These are phyloP conservation scores for Numida meleagris DNA, from an alignment of 2,113 vertebrate species.

Conservation along the genomic window DNA sequence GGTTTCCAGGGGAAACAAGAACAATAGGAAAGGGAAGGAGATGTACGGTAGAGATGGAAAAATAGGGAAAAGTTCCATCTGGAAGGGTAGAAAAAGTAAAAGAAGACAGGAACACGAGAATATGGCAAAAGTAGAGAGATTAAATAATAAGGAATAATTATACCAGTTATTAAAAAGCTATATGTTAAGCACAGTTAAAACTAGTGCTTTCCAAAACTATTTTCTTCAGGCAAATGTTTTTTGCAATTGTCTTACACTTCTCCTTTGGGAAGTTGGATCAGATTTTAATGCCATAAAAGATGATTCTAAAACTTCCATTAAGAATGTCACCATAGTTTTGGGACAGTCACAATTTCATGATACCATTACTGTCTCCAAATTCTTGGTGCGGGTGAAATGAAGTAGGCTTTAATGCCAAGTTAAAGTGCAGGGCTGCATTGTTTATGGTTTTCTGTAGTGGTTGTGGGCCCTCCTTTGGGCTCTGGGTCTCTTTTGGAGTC, in stretches of 20 bases:
- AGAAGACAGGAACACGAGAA: not conserved
- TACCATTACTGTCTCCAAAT: not conserved
- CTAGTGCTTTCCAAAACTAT: not conserved
- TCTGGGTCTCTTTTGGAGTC: not conserved
- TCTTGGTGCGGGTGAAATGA: not conserved
- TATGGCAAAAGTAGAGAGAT: not conserved
- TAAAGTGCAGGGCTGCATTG: not conserved
- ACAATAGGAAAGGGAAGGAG: not conserved
- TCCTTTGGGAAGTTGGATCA: not conserved
- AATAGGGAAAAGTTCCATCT: not conserved
- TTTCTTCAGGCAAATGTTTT: not conserved
- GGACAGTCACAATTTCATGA: accelerated
- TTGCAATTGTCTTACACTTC: not conserved
- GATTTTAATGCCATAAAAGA: not conserved
- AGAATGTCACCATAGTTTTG: not conserved
- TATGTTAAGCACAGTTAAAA: not conserved
- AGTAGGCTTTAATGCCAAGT: not conserved
- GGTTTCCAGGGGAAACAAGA: not conserved
- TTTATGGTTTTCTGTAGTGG: not conserved
- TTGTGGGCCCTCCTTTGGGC: not conserved
- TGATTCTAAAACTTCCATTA: not conserved
- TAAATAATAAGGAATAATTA: not conserved
- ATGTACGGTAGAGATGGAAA: not conserved
- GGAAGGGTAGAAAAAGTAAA: not conserved
- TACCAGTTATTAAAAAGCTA: not conserved